phyloP scores from a whole-genome alignment of 2,888 invertebrate genomes.

The Xanthostigma xanthostigma region DNA sequence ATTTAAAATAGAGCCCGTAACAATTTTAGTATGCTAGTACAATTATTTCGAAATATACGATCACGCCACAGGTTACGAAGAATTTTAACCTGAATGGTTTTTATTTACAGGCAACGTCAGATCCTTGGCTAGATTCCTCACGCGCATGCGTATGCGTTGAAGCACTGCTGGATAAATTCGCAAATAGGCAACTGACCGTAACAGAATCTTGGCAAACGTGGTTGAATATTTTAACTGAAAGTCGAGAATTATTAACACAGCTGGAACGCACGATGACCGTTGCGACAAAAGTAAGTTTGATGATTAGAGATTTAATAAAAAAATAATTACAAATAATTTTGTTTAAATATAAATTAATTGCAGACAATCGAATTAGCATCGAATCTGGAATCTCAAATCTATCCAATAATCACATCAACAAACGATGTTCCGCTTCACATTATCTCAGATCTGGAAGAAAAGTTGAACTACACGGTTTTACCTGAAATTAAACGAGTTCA shows the following conservation, averaged over 20 bases:
- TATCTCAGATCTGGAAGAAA: slow-evolving; percentile 38
- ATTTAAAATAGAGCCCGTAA: neutral
- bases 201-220: slow-evolving; percentile 56
- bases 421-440: slow-evolving; percentile 32
- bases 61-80: no score
- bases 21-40: neutral
- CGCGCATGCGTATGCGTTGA: slow-evolving; percentile 51
- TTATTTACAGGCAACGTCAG: slow-evolving; percentile 36
- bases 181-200: slow-evolving; percentile 45
- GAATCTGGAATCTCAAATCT: slow-evolving; percentile 54
- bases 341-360: slow-evolving; percentile 14
- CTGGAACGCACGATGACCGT: slow-evolving; percentile 43
- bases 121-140: slow-evolving; percentile 52
- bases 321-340: slow-evolving; percentile 2
- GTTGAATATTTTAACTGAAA: slow-evolving; percentile 47
- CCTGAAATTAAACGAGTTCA: slow-evolving; percentile 47
- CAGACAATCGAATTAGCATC: slow-evolving; percentile 51
- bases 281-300: slow-evolving; percentile 42
- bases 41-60: neutral
- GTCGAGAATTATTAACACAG: slow-evolving; percentile 33
- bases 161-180: slow-evolving; percentile 49
- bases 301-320: slow-evolving; percentile 1
- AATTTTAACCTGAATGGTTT: slow-evolving; percentile 5
- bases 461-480: slow-evolving; percentile 33
- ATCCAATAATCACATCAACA: slow-evolving; percentile 52